phyloP scores from a whole-genome alignment of 2,888 invertebrate genomes.

The Microctonus aethiopoides region DNA sequence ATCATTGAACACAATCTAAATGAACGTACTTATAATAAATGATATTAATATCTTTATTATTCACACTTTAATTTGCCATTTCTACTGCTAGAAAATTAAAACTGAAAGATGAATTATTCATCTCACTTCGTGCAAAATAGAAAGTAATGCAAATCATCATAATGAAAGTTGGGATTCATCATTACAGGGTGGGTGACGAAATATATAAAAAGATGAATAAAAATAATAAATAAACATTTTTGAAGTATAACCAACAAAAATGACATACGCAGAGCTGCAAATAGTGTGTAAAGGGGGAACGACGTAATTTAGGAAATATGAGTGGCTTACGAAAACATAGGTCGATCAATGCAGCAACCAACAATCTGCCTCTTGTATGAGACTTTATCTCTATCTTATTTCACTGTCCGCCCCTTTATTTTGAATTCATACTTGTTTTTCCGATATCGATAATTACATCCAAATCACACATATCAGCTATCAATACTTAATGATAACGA shows the following conservation, averaged over 20 bases:
- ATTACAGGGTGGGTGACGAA: not conserved
- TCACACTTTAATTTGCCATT: not conserved
- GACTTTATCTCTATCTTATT: not conserved
- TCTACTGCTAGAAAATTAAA: not conserved
- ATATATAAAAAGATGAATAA: not conserved
- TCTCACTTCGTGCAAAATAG: not conserved
- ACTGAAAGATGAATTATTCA: slow-evolving; percentile 33
- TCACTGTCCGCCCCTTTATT: not conserved
- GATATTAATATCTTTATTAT: not conserved
- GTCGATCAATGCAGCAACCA: slow-evolving; percentile 61
- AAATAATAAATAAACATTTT: slow-evolving; percentile 13
- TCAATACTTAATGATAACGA: not conserved
- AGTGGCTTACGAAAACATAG: slow-evolving; percentile 30
- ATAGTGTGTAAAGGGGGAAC: slow-evolving; percentile 37
- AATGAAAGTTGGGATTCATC: not conserved
- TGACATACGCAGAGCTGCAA: slow-evolving; percentile 5
- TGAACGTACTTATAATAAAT: not conserved
- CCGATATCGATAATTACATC: not conserved
- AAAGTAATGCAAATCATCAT: not conserved
- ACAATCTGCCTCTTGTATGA: slow-evolving; percentile 53
- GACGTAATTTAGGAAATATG: slow-evolving; percentile 39
- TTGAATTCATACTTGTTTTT: not conserved
- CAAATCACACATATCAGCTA: not conserved
- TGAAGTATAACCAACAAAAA: not conserved
- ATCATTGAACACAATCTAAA: not conserved